Percentiles rank a stretch among this genome's conserved stretches.
Conservation (phyloP, 1,140 invertebrate genomes). For the Drosophila lowei region DNA sequence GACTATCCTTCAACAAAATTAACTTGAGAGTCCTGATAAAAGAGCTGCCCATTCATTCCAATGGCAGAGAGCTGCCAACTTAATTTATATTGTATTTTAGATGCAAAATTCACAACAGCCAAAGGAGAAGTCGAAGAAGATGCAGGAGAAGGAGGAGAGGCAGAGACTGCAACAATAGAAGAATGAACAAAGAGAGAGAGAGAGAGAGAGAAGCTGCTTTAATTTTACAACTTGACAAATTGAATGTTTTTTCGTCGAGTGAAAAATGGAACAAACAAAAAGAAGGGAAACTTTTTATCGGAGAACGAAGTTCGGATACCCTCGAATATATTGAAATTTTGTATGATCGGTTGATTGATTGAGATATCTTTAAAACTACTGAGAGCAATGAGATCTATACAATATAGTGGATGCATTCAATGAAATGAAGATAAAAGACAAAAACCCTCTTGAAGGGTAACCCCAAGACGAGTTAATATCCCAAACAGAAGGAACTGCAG, state of each 20-base stretch:
- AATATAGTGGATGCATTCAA: neutral
- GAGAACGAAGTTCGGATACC: neutral
- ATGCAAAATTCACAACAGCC: constrained; percentile 62
- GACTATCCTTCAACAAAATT: constrained; percentile 47
- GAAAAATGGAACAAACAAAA: constrained; percentile 8
- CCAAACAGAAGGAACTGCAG: too few species aligned
- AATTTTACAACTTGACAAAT: constrained; percentile 76
- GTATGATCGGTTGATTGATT: too few species aligned
- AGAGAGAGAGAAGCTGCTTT: constrained; percentile 30
- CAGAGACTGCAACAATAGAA: constrained; percentile 19
- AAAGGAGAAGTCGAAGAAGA: too few species aligned
- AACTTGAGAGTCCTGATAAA: constrained; percentile 65
- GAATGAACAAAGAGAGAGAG: constrained; percentile 1
- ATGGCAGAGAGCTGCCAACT: constrained; percentile 65
- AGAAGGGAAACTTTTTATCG: neutral
- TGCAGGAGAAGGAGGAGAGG: too few species aligned
- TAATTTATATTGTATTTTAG: constrained; percentile 76
- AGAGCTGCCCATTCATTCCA: constrained; percentile 54
- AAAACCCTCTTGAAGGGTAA: too few species aligned
- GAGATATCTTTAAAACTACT: too few species aligned
- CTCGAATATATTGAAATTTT: neutral
- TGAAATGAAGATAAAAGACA: neutral
- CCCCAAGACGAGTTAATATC: too few species aligned
- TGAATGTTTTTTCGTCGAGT: constrained; percentile 57
- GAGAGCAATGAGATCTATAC: too few species aligned